These are phyloP conservation scores for Pelodytes ibericus DNA, from an alignment of 2,797 vertebrate genomes.

Conservation along the genomic window DNA sequence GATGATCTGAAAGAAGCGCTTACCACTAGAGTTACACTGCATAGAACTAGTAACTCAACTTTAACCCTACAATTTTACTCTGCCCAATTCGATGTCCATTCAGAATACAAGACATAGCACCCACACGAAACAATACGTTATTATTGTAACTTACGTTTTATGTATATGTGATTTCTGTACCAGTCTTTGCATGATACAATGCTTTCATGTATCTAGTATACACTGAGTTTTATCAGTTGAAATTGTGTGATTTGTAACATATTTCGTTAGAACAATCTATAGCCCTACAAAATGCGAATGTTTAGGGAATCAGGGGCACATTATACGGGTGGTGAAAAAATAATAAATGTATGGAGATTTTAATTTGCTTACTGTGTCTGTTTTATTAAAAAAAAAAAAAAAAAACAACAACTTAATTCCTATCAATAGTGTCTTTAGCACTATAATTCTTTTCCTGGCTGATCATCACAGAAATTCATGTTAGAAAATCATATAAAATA, in stretches of 20 bases:
- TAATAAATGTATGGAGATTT: slow-evolving; percentile 86
- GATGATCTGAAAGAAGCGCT: no score
- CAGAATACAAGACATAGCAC: no score
- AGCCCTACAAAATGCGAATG: slow-evolving; percentile 69
- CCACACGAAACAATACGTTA: no score
- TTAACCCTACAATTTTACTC: no score
- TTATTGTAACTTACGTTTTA: slow-evolving; percentile 57
- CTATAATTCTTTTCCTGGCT: slow-evolving; percentile 39
- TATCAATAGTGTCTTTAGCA: slow-evolving; percentile 39
- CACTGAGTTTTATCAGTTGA: slow-evolving; percentile 97
- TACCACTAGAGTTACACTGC: no score
- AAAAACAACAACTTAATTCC: not conserved
- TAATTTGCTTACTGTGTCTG: slow-evolving; percentile 60
- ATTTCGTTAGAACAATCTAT: slow-evolving; percentile 76
- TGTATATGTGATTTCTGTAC: slow-evolving; percentile 80
- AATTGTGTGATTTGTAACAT: slow-evolving; percentile 72
- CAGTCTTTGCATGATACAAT: slow-evolving; percentile 81
- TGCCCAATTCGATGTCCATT: no score
- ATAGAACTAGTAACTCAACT: no score
- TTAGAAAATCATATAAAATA: not conserved
- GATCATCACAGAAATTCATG: not conserved
- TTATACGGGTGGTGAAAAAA: slow-evolving; percentile 89
- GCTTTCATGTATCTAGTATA: slow-evolving; percentile 75
- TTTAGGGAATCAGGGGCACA: slow-evolving; percentile 74
- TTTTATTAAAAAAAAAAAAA: not conserved